These are phyloP conservation scores for Eclectus roratus DNA, from an alignment of 2,113 vertebrate genomes.

Conservation along the genomic window DNA sequence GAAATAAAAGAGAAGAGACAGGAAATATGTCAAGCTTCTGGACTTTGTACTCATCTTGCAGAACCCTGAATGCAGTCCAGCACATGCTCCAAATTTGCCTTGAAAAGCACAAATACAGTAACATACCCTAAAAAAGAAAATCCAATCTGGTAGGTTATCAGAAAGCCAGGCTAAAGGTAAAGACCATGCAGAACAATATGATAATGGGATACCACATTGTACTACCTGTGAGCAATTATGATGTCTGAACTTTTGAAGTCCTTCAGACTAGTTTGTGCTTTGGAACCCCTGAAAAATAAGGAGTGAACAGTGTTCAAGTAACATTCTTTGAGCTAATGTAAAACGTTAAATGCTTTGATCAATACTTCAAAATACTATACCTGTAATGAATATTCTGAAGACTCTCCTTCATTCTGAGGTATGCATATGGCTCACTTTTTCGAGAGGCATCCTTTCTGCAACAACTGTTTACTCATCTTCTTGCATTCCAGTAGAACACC, in stretches of 20 bases:
- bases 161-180: neutral
- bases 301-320: neutral
- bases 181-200: neutral
- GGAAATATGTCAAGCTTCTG: neutral
- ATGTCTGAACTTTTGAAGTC: neutral
- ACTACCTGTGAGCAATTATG: neutral
- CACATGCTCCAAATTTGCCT: neutral
- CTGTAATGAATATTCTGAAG: neutral
- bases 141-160: neutral
- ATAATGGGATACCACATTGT: neutral
- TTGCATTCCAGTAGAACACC: neutral
- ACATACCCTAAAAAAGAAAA: neutral
- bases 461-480: neutral
- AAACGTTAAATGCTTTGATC: neutral
- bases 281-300: slow-evolving; percentile 6
- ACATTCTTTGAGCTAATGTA: neutral
- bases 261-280: neutral
- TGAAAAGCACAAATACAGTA: neutral
- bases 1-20: neutral
- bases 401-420: neutral
- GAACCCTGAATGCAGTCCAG: neutral
- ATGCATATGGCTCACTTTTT: neutral
- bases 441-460: neutral
- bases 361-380: slow-evolving; percentile 22
- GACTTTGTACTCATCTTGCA: neutral